These are phyloP conservation scores for Abrostola tripartita DNA, from an alignment of 2,888 invertebrate species.

Conservation along the genomic window DNA sequence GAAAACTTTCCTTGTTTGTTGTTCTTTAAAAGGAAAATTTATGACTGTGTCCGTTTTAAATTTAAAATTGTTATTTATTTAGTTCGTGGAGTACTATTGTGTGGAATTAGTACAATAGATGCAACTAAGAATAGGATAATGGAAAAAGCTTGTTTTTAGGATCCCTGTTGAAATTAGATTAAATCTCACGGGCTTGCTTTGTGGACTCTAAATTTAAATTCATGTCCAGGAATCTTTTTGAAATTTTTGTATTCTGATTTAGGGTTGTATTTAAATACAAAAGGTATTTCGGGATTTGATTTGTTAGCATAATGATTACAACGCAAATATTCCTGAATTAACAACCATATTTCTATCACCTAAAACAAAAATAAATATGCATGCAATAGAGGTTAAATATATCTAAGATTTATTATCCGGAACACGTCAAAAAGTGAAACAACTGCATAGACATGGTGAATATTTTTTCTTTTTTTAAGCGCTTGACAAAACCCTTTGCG, in stretches of 20 bases:
- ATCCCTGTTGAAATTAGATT: neutral
- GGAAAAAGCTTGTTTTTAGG: neutral
- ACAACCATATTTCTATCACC: too few relatives aligned
- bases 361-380: neutral
- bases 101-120: neutral
- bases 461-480: too few relatives aligned
- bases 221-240: neutral
- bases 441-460: too few relatives aligned
- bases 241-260: neutral
- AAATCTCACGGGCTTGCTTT: neutral
- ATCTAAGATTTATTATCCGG: neutral
- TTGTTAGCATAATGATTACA: too few relatives aligned
- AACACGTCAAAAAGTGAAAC: neutral
- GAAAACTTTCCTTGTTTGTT: slow-evolving; percentile 26
- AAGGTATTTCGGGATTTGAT: too few relatives aligned
- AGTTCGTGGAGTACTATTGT: slow-evolving; percentile 1
- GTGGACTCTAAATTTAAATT: neutral
- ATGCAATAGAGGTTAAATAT: neutral
- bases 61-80: slow-evolving; percentile 33
- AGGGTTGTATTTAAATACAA: too few relatives aligned
- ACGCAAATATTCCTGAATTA: too few relatives aligned
- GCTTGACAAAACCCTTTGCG: too few relatives aligned
- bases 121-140: neutral
- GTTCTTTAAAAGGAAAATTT: slow-evolving; percentile 36
- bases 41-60: slow-evolving; percentile 18